Evolutionary conservation across 2,113 vertebrate species (phyloP).

Genomic region (Puntigrus tetrazona): DNA sequence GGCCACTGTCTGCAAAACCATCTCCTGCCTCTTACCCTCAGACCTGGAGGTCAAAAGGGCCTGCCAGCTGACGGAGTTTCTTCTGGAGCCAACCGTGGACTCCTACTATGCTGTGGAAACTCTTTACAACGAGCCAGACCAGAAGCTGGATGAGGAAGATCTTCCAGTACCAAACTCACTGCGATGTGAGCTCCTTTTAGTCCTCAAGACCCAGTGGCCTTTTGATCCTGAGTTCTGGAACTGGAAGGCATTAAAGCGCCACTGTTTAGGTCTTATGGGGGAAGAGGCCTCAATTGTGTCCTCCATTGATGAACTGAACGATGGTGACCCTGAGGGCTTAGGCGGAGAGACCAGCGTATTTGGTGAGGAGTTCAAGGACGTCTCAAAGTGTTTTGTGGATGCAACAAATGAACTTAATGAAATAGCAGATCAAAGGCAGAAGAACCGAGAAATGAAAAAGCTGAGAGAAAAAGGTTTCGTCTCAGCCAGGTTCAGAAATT

Average conservation of each 20-base stretch:
- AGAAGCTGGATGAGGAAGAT: constrained; percentile 92
- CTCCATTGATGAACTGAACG: constrained; percentile 93
- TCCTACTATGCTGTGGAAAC: constrained; percentile 96
- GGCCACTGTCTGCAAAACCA: constrained; percentile 95
- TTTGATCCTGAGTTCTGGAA: constrained; percentile 99
- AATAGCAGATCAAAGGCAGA: constrained; percentile 81
- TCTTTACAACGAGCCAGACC: constrained; percentile 95
- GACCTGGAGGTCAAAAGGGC: constrained; percentile 96
- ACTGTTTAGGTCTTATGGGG: constrained; percentile 94
- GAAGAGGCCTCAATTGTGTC: constrained; percentile 97
- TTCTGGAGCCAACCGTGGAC: constrained; percentile 94
- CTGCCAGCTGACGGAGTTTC: constrained; percentile 96
- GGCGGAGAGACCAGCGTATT: constrained; percentile 73
- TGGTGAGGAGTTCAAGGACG: constrained; percentile 76
- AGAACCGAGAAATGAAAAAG: constrained; percentile 91
- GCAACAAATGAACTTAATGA: constrained; percentile 80
- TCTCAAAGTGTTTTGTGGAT: constrained; percentile 76
- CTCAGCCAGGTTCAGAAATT: constrained; percentile 92
- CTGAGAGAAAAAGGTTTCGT: constrained; percentile 90
- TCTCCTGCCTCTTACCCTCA: constrained; percentile 91
- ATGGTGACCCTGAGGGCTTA: constrained; percentile 81
- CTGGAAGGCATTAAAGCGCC: constrained; percentile 96
- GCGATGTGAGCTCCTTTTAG: constrained; percentile 92
- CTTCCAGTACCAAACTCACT: constrained; percentile 94
- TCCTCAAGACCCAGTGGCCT: constrained; percentile 96